Conservation (phyloP, 64 coral and sea anemone species). For the Montipora efflorescens region DNA sequence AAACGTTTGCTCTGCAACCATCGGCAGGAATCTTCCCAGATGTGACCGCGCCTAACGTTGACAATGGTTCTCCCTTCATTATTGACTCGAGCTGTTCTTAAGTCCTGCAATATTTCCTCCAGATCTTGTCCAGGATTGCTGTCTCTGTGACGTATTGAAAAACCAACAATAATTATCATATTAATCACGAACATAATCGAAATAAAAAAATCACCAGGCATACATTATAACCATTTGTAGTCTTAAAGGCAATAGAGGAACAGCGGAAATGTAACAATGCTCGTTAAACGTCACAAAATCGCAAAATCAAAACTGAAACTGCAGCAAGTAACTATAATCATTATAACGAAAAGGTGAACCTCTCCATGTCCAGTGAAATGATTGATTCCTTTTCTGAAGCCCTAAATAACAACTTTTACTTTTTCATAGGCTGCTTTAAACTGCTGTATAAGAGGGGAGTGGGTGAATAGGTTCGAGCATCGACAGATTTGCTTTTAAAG, state of each 20-base stretch:
- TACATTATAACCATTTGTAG: not conserved
- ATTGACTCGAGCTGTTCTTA: not conserved
- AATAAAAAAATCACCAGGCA: too few species aligned
- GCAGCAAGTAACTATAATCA: not conserved
- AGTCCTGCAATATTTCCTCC: not conserved
- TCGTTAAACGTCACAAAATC: conserved; percentile 9
- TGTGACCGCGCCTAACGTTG: conserved; percentile 9
- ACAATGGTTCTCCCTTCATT: not conserved
- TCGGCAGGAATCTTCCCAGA: conserved; percentile 37
- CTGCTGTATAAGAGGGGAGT: conserved; percentile 8
- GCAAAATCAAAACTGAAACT: conserved; percentile 9
- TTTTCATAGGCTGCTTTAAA: conserved; percentile 20
- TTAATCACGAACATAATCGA: not conserved
- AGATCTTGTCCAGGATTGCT: not conserved
- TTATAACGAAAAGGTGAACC: not conserved
- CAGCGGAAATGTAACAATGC: not conserved
- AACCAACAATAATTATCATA: not conserved
- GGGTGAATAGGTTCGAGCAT: conserved; percentile 27
- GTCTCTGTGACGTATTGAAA: conserved; percentile 11
- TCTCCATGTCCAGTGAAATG: not conserved
- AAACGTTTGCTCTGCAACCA: conserved; percentile 34
- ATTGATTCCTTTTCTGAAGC: not conserved
- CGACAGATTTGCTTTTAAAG: conserved; percentile 6
- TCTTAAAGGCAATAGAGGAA: conserved; percentile 5
- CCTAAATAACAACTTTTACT: not conserved